Conservation (phyloP, 2,888 invertebrate genomes). For the Formica aserva region DNA sequence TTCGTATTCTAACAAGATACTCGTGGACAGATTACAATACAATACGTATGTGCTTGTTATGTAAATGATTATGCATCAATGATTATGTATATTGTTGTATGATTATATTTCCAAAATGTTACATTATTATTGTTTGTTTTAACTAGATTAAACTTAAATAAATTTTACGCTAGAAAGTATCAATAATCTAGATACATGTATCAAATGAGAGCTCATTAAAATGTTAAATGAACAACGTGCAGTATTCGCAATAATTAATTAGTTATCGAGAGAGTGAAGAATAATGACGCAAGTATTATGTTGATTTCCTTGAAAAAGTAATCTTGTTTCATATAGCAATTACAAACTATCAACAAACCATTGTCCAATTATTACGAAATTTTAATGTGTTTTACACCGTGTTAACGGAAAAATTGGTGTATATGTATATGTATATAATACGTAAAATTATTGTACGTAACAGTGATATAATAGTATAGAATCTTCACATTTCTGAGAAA, state of each 20-base stretch:
- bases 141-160: background rate
- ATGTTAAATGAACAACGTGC: background rate
- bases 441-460: background rate
- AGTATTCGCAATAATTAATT: background rate
- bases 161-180: background rate
- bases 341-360: background rate
- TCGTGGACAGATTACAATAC: background rate
- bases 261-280: background rate
- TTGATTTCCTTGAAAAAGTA: conserved; percentile 29
- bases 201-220: background rate
- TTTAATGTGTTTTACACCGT: conserved; percentile 14
- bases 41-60: background rate
- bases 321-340: background rate
- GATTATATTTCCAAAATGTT: background rate
- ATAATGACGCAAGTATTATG: background rate
- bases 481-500: background rate
- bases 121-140: background rate
- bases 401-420: background rate
- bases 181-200: background rate
- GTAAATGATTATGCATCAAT: background rate
- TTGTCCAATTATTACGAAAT: background rate
- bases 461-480: background rate
- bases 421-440: background rate
- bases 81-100: background rate
- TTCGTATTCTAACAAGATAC: background rate